Conservation (phyloP, 2,113 vertebrate species). For the Campylomormyrus tamandua region DNA sequence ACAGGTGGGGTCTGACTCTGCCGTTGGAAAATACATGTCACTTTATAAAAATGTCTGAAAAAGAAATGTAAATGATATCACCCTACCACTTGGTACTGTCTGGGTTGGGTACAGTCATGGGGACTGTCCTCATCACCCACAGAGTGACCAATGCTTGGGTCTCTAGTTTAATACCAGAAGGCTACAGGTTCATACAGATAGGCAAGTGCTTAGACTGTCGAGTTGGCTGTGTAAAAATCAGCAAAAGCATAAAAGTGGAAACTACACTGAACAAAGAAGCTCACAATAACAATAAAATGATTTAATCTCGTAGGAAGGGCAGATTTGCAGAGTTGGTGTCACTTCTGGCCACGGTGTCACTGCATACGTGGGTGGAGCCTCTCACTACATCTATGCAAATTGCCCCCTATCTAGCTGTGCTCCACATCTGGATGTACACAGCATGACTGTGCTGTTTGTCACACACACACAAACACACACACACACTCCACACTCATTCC, state of each 20-base stretch:
- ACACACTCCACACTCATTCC: not conserved
- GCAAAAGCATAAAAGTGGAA: not conserved
- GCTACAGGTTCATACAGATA: not conserved
- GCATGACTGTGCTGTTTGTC: not conserved
- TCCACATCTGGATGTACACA: not conserved
- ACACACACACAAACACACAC: not conserved
- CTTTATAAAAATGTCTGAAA: too few species aligned
- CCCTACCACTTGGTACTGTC: not conserved
- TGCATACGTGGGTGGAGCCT: not conserved
- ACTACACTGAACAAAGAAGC: not conserved
- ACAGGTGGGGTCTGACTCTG: too few species aligned
- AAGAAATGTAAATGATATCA: not conserved
- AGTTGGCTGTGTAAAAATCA: not conserved
- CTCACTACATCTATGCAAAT: not conserved
- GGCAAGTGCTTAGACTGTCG: not conserved
- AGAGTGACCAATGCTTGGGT: not conserved
- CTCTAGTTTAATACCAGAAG: not conserved
- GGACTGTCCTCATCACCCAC: not conserved
- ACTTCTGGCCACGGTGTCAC: not conserved
- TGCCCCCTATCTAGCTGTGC: not conserved
- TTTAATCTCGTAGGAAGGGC: not conserved
- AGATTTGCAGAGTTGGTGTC: not conserved
- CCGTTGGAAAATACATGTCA: too few species aligned
- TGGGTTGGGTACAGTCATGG: not conserved
- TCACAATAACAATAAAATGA: not conserved